These are phyloP conservation scores for Lycia hirtaria DNA, from an alignment of 2,888 invertebrate genomes.

Conservation along the genomic window DNA sequence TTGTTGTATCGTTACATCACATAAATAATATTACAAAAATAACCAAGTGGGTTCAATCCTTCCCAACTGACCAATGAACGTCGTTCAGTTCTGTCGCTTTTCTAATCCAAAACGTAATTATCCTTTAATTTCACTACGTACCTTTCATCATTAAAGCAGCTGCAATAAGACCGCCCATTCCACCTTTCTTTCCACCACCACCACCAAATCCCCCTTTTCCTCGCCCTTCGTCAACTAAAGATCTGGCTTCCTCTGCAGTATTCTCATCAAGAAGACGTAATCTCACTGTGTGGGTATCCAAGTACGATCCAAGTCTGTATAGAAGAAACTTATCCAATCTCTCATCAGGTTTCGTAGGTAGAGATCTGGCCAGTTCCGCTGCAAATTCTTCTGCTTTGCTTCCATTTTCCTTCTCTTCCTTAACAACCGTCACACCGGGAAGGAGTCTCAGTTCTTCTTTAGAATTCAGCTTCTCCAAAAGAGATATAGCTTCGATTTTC, in stretches of 20 bases:
- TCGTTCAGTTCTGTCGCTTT: too few relatives aligned
- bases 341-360: slow-evolving; percentile 91
- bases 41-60: too few relatives aligned
- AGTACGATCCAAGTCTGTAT: slow-evolving; percentile 88
- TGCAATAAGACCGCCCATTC: slow-evolving; percentile 82
- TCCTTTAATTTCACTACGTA: slow-evolving; percentile 50
- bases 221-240: slow-evolving; percentile 83
- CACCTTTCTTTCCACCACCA: slow-evolving; percentile 70
- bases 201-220: slow-evolving; percentile 76
- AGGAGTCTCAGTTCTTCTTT: slow-evolving; percentile 61
- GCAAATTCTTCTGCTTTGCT: slow-evolving; percentile 89
- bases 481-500: slow-evolving; percentile 61
- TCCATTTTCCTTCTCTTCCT: slow-evolving; percentile 82
- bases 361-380: slow-evolving; percentile 89
- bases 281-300: slow-evolving; percentile 90
- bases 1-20: too few relatives aligned
- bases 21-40: too few relatives aligned
- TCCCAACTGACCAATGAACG: background rate
- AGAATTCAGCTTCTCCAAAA: slow-evolving; percentile 59
- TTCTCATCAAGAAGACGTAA: slow-evolving; percentile 88
- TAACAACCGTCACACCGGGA: slow-evolving; percentile 86
- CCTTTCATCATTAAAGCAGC: slow-evolving; percentile 88
- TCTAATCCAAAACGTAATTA: background rate
- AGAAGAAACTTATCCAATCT: slow-evolving; percentile 91
- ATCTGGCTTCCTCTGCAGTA: slow-evolving; percentile 85